Percentiles rank a stretch among this genome's conserved stretches.
Evolutionary conservation across 2,888 invertebrate genomes (phyloP).

Genomic region (Heliconius hortense): DNA sequence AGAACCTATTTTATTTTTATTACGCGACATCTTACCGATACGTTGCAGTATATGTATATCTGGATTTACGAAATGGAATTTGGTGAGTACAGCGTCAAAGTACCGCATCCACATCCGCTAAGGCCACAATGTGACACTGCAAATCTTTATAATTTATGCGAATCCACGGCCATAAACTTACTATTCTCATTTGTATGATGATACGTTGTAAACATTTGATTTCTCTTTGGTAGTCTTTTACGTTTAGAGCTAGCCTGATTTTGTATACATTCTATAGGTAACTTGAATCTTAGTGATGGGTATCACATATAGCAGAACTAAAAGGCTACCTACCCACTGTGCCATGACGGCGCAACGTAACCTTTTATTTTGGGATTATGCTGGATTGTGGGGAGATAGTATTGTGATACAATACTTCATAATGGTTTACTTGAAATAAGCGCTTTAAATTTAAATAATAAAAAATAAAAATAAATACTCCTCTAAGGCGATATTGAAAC

Average conservation of each 20-base stretch:
- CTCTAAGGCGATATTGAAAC: too few relatives aligned
- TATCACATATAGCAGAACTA: neutral
- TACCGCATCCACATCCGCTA: neutral
- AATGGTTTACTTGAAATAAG: too few relatives aligned
- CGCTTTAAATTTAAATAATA: too few relatives aligned
- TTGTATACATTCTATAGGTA: neutral
- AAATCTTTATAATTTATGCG: conserved; percentile 18
- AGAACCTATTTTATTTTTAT: conserved; percentile 5
- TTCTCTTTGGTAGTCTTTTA: neutral
- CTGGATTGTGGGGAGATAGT: too few relatives aligned
- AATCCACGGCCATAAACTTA: conserved; percentile 16
- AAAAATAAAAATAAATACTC: too few relatives aligned
- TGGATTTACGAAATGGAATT: conserved; percentile 17
- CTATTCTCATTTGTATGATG: conserved; percentile 4
- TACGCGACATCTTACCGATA: neutral
- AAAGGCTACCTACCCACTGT: too few relatives aligned
- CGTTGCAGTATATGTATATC: neutral
- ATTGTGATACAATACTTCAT: neutral
- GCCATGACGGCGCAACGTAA: too few relatives aligned
- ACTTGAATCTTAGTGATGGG: neutral
- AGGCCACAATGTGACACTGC: conserved; percentile 6
- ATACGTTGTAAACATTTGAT: neutral
- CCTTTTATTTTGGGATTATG: too few relatives aligned
- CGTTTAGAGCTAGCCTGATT: neutral
- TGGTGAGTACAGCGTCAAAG: neutral